Evolutionary conservation across 2,113 vertebrate species (phyloP), one percentile per base, ranked within the genome.

Genomic region (Trogon surrucura): DNA sequence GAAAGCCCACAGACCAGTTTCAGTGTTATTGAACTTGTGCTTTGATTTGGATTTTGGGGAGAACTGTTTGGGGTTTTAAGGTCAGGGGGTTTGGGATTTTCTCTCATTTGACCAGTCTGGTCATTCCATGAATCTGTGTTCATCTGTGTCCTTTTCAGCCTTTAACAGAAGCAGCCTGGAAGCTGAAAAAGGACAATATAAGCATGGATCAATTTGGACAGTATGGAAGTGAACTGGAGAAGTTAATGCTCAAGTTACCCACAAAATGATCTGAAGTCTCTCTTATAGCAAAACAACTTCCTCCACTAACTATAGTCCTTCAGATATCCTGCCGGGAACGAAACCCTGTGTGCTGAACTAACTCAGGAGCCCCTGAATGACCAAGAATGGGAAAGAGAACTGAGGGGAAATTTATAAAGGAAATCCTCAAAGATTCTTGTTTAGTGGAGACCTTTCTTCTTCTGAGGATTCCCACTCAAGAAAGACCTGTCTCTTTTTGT

Each of bases 1-100:
- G 47, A 94, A 93, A 78, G 58, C 80, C 67, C 80, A 96, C 51
- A 61, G 69, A 92, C 32, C 14, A 71, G 82, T 56, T 95, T 45
- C 81, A 89, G 25, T 36, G 23, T 78, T 91, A 54, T 6, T 91
- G 74, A 85, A 82, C 71, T 74, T 81, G 72, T 84, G 71, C 51
- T 89, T 89, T 88, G 51, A 77, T 91, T 69, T 79, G 73, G 53
- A 93, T 81, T 95, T 94, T 44, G 38, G 44, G 60, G 34, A 86
- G 56, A 44, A 71, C 22, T 56, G 22, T 14, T 83, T 67, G 19
- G 22, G 11, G 26, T 3, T 88, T 80, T 80, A 69, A 51, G 17
- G 5, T 48, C 80, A 14, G 6, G 16, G 27, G 8, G 16, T 30
- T 57, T 32, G 26, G 53, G 53, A 26, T 7, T 30, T 60, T 86